Evolutionary conservation across 1,140 invertebrate species (phyloP), one percentile per base, ranked within the genome.

Genomic region (Scylla paramamosain): DNA sequence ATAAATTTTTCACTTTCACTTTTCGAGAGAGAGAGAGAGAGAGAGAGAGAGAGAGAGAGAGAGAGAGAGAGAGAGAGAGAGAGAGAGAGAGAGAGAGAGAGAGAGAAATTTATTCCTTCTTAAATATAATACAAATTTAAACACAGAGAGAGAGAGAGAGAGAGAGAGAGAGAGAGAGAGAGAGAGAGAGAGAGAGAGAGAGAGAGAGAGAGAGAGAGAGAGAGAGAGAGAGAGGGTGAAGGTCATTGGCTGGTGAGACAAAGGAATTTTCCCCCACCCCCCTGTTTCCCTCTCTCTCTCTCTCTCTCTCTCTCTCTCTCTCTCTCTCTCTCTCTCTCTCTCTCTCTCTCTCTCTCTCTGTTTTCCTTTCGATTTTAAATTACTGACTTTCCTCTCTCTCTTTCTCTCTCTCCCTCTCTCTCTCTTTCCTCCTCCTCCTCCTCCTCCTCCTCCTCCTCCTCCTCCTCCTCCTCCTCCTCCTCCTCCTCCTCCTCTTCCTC

Each of bases 11-110:
- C 87, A 20, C 87, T 39, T 46, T 39, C 84, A 16, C 39, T 39
- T 39, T 3, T 87, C 84, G 77, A 83, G 77, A 83, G 77, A 83
- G 77, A 83, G 77, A 83, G 77, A 83, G 77, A 83, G 77, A 83
- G 77, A 83, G 77, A 83, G 77, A 83, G 77, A 83, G 77, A 83
- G 77, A 83, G 77, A 83, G 77, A 83, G 77, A 83, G 77, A 83
- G 77, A 83, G 28, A 29, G 20, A n/a, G 20, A 29, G 77, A 83
- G 20, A 29, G 28, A n/a, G 28, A 29, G 20, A 29, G 20, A 83
- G 77, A 83, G 20, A 83, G 77, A 83, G 20, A 83, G 28, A 83
- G 20, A 83, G 77, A 83, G 20, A 83, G 77, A 83, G 20, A 83
- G 28, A 83, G 20, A 83, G 77, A 83, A 4, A n/a, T n/a, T 25